Evolutionary conservation across 2,888 invertebrate species (phyloP).

Genomic region (Onthophagus sagittarius): DNA sequence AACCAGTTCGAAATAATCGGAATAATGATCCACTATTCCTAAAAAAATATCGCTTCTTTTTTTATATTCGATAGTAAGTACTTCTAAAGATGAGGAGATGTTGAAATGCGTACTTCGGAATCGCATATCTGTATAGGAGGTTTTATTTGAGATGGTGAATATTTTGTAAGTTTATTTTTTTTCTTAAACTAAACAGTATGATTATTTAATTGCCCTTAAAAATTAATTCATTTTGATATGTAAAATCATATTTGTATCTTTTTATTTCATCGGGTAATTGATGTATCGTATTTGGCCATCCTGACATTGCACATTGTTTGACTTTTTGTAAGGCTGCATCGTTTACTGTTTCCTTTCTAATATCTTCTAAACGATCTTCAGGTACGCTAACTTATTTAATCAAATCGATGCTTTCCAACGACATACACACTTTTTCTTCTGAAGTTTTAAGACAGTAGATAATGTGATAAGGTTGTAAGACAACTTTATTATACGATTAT

Average conservation of each 20-base stretch:
- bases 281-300: not conserved
- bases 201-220: not conserved
- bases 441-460: not conserved
- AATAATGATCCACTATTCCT: too few relatives aligned
- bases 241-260: not conserved
- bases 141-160: not conserved
- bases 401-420: not conserved
- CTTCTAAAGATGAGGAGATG: not conserved
- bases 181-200: not conserved
- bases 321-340: not conserved
- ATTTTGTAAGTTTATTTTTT: not conserved
- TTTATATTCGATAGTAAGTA: constrained; percentile 11
- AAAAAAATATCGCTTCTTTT: too few relatives aligned
- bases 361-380: not conserved
- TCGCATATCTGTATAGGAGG: not conserved
- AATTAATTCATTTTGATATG: not conserved
- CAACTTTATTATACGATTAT: not conserved
- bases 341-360: not conserved
- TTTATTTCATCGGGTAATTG: not conserved
- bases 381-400: not conserved
- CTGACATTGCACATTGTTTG: not conserved
- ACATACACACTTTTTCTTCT: not conserved
- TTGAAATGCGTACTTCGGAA: not conserved
- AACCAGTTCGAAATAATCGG: constrained; percentile 23
- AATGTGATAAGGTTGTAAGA: not conserved